Percentiles rank a stretch among this genome's conserved stretches.
These are phyloP conservation scores for Leptinotarsa rubiginosa DNA, from an alignment of 2,888 invertebrate genomes.

Conservation along the genomic window DNA sequence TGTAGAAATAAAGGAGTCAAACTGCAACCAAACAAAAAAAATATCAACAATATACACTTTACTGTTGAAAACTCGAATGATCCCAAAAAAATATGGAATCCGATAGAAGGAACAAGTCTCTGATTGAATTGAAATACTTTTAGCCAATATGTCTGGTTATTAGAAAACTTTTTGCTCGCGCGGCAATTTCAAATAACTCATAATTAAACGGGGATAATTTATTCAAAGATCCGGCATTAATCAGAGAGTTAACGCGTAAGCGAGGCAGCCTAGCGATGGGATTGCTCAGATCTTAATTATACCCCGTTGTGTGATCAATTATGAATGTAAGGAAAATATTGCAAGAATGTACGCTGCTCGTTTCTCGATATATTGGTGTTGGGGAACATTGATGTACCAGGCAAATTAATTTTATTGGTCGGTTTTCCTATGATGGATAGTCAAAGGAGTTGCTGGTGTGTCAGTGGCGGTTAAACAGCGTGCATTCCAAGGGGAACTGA, in stretches of 20 bases:
- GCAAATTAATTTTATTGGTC: conserved; percentile 12
- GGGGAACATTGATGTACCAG: conserved; percentile 14
- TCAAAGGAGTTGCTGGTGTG: background rate
- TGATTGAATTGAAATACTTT: conserved; percentile 17
- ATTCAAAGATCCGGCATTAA: conserved; percentile 48
- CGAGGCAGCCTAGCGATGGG: conserved; percentile 44
- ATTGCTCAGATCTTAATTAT: conserved; percentile 44
- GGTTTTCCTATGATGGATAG: background rate
- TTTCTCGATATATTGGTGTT: conserved; percentile 14
- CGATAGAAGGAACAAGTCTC: background rate
- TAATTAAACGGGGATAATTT: conserved; percentile 46
- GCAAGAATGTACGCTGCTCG: conserved; percentile 7
- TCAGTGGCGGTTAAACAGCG: background rate
- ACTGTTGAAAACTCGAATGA: no score
- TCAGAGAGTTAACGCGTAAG: conserved; percentile 50
- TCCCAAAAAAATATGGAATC: background rate
- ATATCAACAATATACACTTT: no score
- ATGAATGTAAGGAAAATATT: conserved; percentile 21
- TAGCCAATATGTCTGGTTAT: conserved; percentile 12
- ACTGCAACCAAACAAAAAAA: no score
- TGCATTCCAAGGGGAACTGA: no score
- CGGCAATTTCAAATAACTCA: conserved; percentile 40
- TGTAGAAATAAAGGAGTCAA: background rate
- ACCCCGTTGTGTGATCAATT: conserved; percentile 46
- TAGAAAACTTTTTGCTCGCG: conserved; percentile 2